These are phyloP conservation scores for Colostygia pectinataria DNA, from an alignment of 2,888 invertebrate species.

Conservation along the genomic window DNA sequence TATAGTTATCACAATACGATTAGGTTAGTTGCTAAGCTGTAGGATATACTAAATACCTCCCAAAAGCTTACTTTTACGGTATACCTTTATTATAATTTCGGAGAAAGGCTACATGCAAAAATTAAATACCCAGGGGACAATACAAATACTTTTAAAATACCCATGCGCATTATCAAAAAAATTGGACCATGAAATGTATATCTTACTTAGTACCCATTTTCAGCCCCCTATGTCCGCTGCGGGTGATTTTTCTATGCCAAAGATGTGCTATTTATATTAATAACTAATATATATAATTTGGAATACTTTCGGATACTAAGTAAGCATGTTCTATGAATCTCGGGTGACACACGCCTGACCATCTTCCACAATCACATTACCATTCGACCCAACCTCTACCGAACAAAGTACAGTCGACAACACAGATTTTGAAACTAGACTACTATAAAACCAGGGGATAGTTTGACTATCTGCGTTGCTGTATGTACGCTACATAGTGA, in stretches of 20 bases:
- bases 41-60: conserved; percentile 22
- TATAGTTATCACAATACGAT: conserved; percentile 50
- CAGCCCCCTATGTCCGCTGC: conserved; percentile 16
- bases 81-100: conserved; percentile 24
- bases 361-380: conserved; percentile 35
- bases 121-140: conserved; percentile 37
- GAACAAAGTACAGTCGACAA: conserved; percentile 25
- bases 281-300: conserved; percentile 25
- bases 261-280: conserved; percentile 9
- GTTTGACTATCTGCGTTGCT: conserved; percentile 23
- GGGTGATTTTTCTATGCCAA: conserved; percentile 30
- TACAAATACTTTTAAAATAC: conserved; percentile 22
- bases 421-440: conserved; percentile 23
- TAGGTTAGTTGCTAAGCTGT: conserved; percentile 58
- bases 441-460: conserved; percentile 10
- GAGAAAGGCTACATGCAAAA: conserved; percentile 48
- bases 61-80: conserved; percentile 25
- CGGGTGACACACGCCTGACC: conserved; percentile 36
- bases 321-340: conserved; percentile 29
- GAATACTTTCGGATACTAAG: conserved; percentile 35
- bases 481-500: conserved; percentile 13
- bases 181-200: conserved; percentile 15
- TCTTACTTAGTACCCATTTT: conserved; percentile 35
- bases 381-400: conserved; percentile 32
- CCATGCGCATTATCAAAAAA: conserved; percentile 34